Base-by-base conservation (phyloP, 1,140 invertebrate genomes). In the Pseudomyrmex pallidus region DNA sequence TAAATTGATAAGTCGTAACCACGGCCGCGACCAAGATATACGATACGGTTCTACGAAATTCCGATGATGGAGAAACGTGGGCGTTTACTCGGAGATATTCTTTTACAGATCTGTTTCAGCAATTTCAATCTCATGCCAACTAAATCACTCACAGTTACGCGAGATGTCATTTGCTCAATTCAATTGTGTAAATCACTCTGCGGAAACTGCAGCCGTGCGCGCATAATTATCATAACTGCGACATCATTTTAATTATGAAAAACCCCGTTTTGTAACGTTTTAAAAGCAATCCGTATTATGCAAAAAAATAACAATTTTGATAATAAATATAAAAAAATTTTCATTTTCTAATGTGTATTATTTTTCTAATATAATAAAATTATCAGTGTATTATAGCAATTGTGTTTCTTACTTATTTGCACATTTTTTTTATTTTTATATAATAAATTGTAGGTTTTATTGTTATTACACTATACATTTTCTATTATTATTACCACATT, bases 1-100 rank as follows among this genome's bases (percentile, higher is more conserved):
- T 80, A 70, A 80, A 72, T 48, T 80, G 76, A 80, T 80, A 80
- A 70, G 76, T 35, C 66, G 44, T 59, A 70, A 80, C 54, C 44
- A 15, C 66, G 0, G 35, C 13, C 20, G 64, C 52, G 50, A 15
- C 13, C 13, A 7, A 17, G 48, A 48, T 67, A 56, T 67, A 68
- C 10, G 64, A 48, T 35, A 17, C 12, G 15, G n/a, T 80, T 70
- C 66, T 13, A 35, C 44, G 76, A 80, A 80, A 80, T 72, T 59
- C 44, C 66, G 54, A 48, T 44, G 54, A 25, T 10, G 20, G 46
- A 48, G 35, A n/a, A 46, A 46, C 54, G 44, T 70, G 66, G 44
- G 12, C 20, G 76, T 61, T 20, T 15, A 20, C 20, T 2, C 35
- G 20, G 62, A 54, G n/a, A 59, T 72, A 25, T 48, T 15, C 64